Evolutionary conservation across 2,888 invertebrate genomes (phyloP).

Genomic region (Tipula vernalis): DNA sequence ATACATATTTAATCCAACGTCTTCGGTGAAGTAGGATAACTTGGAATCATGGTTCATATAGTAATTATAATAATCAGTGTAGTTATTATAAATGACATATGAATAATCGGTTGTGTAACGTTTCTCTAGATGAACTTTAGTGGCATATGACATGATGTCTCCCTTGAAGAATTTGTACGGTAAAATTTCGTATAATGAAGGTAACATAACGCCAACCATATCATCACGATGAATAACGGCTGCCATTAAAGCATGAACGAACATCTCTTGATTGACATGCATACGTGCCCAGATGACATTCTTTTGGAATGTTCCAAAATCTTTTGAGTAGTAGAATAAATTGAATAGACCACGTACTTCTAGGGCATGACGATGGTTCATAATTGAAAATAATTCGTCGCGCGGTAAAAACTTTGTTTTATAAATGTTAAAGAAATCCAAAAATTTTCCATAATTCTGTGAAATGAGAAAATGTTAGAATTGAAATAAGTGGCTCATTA

Average conservation of each 20-base stretch:
- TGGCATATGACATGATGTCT: conserved; percentile 54
- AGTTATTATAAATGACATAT: conserved; percentile 52
- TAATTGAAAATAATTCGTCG: conserved; percentile 42
- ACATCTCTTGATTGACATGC: conserved; percentile 59
- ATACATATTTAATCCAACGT: conserved; percentile 51
- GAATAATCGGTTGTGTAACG: conserved; percentile 38
- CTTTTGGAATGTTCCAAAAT: conserved; percentile 46
- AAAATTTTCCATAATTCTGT: conserved; percentile 37
- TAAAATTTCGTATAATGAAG: conserved; percentile 63
- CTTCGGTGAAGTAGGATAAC: conserved; percentile 59
- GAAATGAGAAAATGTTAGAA: conserved; percentile 21
- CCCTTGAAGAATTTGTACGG: conserved; percentile 64
- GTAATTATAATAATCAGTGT: conserved; percentile 44
- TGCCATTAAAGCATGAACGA: conserved; percentile 53
- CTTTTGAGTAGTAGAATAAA: conserved; percentile 45
- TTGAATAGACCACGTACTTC: conserved; percentile 43
- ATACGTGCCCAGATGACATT: conserved; percentile 48
- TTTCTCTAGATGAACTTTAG: conserved; percentile 46
- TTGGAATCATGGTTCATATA: conserved; percentile 42
- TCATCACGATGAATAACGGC: conserved; percentile 57
- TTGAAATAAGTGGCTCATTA: not conserved
- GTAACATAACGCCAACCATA: conserved; percentile 50
- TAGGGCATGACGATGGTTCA: conserved; percentile 32
- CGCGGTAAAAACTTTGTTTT: conserved; percentile 29
- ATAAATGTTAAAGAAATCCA: conserved; percentile 35